Conservation (phyloP, 2,113 vertebrate species). For the Argyrosomus japonicus region DNA sequence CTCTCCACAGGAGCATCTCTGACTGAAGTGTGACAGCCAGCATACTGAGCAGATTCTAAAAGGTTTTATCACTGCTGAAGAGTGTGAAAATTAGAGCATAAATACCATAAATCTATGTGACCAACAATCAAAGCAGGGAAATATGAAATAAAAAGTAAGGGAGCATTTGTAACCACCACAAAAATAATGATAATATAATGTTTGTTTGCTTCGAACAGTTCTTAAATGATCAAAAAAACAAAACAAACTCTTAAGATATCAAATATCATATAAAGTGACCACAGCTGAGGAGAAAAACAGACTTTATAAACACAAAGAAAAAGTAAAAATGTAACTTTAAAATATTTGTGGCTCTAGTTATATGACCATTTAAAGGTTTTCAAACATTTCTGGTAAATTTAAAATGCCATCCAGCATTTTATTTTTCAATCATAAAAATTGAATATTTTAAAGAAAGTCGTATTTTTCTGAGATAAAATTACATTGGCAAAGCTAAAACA, state of each 20-base stretch:
- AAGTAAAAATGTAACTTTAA: too few species aligned
- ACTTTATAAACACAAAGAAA: not conserved
- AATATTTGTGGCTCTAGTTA: too few species aligned
- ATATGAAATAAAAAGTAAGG: not conserved
- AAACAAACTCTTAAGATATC: too few species aligned
- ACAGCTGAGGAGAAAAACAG: not conserved
- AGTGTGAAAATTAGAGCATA: constrained; percentile 6
- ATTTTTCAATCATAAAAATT: not conserved
- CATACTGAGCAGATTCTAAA: not conserved
- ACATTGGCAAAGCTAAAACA: not conserved
- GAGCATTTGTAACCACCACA: not conserved
- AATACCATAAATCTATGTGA: constrained; percentile 10
- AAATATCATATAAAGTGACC: too few species aligned
- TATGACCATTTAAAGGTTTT: not conserved
- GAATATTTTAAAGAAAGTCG: not conserved
- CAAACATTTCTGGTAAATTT: not conserved
- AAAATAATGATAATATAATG: not conserved
- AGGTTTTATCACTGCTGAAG: constrained; percentile 12
- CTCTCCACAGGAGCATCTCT: constrained; percentile 22
- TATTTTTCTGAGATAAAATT: not conserved
- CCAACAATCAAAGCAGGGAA: not conserved
- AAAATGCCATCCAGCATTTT: not conserved
- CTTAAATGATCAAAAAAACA: not conserved
- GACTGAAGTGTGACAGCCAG: not conserved
- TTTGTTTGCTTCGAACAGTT: not conserved